Percentiles rank a stretch among this genome's conserved stretches.
Evolutionary conservation across 64 coral and sea anemone genomes (phyloP).

Genomic region (Catalaphyllia jardinei): DNA sequence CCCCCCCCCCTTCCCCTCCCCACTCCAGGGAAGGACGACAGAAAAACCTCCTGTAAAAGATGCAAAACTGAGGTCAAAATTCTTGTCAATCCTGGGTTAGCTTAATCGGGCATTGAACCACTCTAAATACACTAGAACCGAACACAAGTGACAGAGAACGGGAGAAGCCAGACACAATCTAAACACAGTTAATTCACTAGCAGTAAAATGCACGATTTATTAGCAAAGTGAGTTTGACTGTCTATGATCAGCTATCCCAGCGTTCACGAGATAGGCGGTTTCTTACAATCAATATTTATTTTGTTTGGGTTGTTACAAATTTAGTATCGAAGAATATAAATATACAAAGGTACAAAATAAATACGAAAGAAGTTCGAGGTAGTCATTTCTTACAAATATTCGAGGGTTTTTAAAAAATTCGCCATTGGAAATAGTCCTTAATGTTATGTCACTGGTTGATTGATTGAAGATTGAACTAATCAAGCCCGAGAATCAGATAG

Average conservation of each 20-base stretch:
- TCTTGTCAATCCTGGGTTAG: too few species aligned
- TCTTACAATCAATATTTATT: conserved; percentile 45
- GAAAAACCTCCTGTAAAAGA: not conserved
- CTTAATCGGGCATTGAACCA: too few species aligned
- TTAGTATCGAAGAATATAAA: conserved; percentile 52
- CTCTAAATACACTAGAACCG: not conserved
- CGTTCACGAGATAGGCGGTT: not conserved
- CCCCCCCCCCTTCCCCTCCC: too few species aligned
- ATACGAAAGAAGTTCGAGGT: conserved; percentile 39
- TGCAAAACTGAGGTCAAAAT: too few species aligned
- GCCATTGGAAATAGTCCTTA: conserved; percentile 29
- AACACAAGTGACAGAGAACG: not conserved
- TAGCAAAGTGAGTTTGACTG: conserved; percentile 34
- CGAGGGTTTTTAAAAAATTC: conserved; percentile 28
- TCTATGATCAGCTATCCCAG: not conserved
- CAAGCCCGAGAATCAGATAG: not conserved
- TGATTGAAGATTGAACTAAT: too few species aligned
- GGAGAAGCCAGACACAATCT: too few species aligned
- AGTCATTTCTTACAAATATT: conserved; percentile 44
- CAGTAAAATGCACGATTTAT: conserved; percentile 37
- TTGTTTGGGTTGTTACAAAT: conserved; percentile 39
- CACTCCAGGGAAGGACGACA: too few species aligned
- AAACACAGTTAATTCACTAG: not conserved
- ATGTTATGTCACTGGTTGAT: not conserved
- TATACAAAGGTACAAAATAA: conserved; percentile 60